phyloP scores from a whole-genome alignment of 2,888 invertebrate genomes.

The Keiferia lycopersicella region DNA sequence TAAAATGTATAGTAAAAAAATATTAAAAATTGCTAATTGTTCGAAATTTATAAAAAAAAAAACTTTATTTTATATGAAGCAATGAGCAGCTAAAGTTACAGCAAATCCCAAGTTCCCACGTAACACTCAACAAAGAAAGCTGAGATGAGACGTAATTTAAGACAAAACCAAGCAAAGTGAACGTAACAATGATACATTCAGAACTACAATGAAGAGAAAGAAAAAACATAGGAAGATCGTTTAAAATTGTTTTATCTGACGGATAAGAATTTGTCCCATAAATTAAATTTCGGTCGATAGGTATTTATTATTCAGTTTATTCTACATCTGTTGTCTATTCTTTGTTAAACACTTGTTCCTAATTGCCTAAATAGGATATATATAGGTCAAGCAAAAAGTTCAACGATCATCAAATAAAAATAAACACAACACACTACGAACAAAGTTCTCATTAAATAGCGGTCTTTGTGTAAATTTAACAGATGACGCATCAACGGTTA shows the following conservation, averaged over 20 bases:
- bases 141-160: background rate
- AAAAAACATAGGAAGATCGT: background rate
- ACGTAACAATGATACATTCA: background rate
- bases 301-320: too few relatives aligned
- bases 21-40: too few relatives aligned
- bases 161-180: background rate
- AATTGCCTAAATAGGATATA: background rate
- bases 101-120: constrained; percentile 11
- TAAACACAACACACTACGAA: constrained; percentile 2
- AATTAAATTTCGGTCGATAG: too few relatives aligned
- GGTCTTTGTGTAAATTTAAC: constrained; percentile 17
- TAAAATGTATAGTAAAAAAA: too few relatives aligned
- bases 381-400: background rate
- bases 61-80: background rate
- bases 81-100: background rate
- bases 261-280: too few relatives aligned
- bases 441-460: background rate
- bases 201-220: background rate
- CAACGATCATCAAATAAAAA: background rate
- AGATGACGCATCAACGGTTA: too few relatives aligned
- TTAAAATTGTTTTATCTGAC: background rate
- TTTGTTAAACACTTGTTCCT: background rate
- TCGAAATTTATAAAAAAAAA: too few relatives aligned
- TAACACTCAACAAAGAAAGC: constrained; percentile 19
- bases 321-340: too few relatives aligned